Conservation (phyloP, 2,113 vertebrate species). For the Monopterus albus region DNA sequence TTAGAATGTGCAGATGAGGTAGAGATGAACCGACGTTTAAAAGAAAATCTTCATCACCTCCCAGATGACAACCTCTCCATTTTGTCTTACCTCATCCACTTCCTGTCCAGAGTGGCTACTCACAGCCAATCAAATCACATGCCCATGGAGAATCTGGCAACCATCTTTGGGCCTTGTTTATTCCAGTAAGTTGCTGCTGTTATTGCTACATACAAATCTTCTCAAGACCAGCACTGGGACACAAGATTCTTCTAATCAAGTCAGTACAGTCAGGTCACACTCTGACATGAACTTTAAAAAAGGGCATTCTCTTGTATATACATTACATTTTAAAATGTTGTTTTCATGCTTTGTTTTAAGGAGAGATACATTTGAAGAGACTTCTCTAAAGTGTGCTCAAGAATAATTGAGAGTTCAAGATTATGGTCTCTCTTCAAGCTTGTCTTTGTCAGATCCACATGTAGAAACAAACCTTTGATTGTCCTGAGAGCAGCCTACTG, state of each 20-base stretch:
- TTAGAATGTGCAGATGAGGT: conserved; percentile 65
- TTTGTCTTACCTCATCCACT: conserved; percentile 81
- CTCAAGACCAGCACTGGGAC: conserved; percentile 4
- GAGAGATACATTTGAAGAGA: not conserved
- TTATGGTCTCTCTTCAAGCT: not conserved
- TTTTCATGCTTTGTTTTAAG: not conserved
- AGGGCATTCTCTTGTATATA: not conserved
- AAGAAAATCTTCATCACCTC: conserved; percentile 68
- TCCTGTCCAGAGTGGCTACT: conserved; percentile 80
- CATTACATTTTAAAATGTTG: not conserved
- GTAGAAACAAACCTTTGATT: too few relatives aligned
- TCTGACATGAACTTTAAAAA: not conserved
- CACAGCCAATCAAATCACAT: conserved; percentile 84
- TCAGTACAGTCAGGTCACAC: not conserved
- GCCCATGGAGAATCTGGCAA: conserved; percentile 85
- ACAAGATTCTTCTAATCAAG: not conserved
- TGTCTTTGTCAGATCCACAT: too few relatives aligned
- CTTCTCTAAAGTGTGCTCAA: not conserved
- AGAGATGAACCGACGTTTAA: conserved; percentile 69
- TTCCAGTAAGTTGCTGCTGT: conserved; percentile 80
- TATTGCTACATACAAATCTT: conserved; percentile 20
- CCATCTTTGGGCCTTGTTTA: conserved; percentile 85
- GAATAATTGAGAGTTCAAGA: not conserved
- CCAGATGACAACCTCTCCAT: conserved; percentile 75
- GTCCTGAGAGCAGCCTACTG: not conserved